Evolutionary conservation across 2,113 vertebrate species (phyloP).

Genomic region (Columbina picui): DNA sequence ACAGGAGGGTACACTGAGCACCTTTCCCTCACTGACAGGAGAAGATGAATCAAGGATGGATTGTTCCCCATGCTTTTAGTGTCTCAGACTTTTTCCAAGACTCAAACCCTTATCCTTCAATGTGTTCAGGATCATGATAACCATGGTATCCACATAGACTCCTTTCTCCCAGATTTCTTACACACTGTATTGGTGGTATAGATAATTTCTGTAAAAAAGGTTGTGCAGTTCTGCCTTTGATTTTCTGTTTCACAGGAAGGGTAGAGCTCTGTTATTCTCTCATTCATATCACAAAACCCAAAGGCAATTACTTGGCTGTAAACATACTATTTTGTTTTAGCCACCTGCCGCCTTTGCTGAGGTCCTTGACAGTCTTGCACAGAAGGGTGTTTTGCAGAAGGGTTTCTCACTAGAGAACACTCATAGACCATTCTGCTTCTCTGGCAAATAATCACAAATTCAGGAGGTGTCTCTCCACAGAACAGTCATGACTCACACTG

Average conservation of each 20-base stretch:
- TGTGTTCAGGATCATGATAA: neutral
- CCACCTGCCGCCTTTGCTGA: neutral
- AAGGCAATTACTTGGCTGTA: neutral
- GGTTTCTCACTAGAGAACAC: neutral
- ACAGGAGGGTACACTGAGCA: neutral
- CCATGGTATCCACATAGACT: neutral
- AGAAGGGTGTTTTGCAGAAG: neutral
- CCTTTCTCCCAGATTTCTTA: neutral
- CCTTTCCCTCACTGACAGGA: neutral
- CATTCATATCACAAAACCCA: neutral
- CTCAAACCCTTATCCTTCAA: neutral
- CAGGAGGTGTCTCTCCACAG: rapidly evolving
- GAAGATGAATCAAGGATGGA: neutral
- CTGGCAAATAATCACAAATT: neutral
- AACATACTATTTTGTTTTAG: neutral
- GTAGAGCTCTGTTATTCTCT: neutral
- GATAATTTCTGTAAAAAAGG: neutral
- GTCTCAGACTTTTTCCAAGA: neutral
- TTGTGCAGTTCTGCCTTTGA: neutral
- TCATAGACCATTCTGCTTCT: neutral
- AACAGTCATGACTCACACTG: neutral
- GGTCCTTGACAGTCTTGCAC: neutral
- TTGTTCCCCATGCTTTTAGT: neutral
- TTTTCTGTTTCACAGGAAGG: neutral
- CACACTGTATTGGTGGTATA: neutral